Conservation (phyloP, 2,113 vertebrate species). For the Aphyosemion australe region DNA sequence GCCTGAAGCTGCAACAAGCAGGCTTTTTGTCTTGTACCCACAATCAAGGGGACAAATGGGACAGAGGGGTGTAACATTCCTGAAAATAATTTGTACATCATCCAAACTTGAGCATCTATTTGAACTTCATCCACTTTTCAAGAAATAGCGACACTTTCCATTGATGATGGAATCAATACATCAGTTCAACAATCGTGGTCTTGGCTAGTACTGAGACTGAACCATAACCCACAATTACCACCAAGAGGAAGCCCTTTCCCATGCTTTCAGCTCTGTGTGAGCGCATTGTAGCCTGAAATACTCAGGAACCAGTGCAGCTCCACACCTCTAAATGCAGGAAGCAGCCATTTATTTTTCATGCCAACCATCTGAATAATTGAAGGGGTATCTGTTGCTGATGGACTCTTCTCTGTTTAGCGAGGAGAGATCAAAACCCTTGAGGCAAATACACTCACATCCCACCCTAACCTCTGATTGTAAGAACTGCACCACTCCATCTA, state of each 20-base stretch:
- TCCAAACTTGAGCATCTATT: background rate
- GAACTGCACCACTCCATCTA: constrained; percentile 1
- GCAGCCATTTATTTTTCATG: constrained; percentile 71
- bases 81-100: too few species aligned
- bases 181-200: background rate
- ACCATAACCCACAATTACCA: background rate
- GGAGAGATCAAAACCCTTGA: constrained; percentile 47
- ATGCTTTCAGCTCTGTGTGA: background rate
- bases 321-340: constrained; percentile 50
- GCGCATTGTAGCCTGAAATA: background rate
- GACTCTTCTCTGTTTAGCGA: constrained; percentile 54
- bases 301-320: constrained; percentile 29
- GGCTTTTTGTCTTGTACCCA: too few species aligned
- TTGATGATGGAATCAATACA: too few species aligned
- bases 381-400: constrained; percentile 62
- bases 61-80: too few species aligned
- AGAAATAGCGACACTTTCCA: background rate
- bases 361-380: constrained; percentile 69
- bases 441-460: constrained; percentile 18
- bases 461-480: background rate
- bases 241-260: constrained; percentile 21
- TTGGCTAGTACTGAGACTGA: constrained; percentile 4
- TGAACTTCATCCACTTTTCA: background rate
- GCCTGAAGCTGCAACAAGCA: too few species aligned
- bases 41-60: too few species aligned